phyloP scores from a whole-genome alignment of 2,888 invertebrate species.

The Hirtodrosophila histrioides region DNA sequence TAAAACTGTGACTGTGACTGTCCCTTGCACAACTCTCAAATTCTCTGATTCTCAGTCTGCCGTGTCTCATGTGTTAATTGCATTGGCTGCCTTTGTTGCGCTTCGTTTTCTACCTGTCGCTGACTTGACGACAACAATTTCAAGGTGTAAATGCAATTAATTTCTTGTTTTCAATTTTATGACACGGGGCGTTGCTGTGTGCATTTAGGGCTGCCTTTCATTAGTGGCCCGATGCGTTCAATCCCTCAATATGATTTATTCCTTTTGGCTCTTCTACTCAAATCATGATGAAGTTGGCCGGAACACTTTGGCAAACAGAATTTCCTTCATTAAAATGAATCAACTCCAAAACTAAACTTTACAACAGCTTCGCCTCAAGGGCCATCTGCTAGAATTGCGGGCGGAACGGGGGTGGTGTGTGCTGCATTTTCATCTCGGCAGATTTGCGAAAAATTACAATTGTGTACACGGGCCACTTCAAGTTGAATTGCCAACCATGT shows the following conservation, averaged over 20 bases:
- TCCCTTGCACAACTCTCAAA: conserved; percentile 1
- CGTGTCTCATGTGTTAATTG: conserved; percentile 46
- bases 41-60: conserved; percentile 3
- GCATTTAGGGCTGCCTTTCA: conserved; percentile 27
- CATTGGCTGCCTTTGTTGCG: conserved; percentile 30
- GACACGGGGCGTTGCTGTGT: conserved; percentile 23
- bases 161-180: conserved; percentile 26
- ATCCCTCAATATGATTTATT: conserved; percentile 22
- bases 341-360: conserved; percentile 62
- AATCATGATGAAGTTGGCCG: conserved; percentile 35
- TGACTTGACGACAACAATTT: conserved; percentile 19
- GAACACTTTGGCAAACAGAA: conserved; percentile 58
- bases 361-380: conserved; percentile 49
- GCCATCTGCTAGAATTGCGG: conserved; percentile 24
- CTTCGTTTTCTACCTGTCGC: conserved; percentile 26
- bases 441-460: conserved; percentile 70
- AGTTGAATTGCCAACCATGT: conserved; percentile 61
- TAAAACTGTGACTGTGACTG: conserved; percentile 6
- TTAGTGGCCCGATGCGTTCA: conserved; percentile 10
- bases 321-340: conserved; percentile 72
- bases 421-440: conserved; percentile 44
- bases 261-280: conserved; percentile 1
- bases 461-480: conserved; percentile 72
- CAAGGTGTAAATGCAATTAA: conserved; percentile 64
- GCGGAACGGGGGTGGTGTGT: neutral